These are phyloP conservation scores for Neodon shergylaensis DNA, from an alignment of 2,113 vertebrate species.

Conservation along the genomic window DNA sequence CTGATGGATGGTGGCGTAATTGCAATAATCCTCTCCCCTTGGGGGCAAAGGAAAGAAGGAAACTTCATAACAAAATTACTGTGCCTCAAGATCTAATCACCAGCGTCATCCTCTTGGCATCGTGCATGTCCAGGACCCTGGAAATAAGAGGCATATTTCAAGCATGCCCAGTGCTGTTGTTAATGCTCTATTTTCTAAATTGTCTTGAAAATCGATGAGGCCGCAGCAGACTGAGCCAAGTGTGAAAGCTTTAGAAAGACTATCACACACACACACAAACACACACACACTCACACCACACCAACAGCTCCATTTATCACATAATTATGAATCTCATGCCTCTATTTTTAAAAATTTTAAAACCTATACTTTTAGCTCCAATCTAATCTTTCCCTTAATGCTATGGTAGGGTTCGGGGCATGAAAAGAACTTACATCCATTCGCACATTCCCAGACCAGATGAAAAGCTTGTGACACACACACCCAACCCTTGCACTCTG, in stretches of 20 bases:
- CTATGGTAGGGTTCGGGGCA: background rate
- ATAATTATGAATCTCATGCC: slow-evolving; percentile 4
- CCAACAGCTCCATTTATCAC: background rate
- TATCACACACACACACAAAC: background rate
- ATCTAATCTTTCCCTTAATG: background rate
- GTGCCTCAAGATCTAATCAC: slow-evolving; percentile 81
- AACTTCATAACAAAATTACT: slow-evolving; percentile 73
- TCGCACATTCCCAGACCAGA: background rate
- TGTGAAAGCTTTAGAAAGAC: slow-evolving; percentile 48
- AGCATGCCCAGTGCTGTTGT: slow-evolving; percentile 20
- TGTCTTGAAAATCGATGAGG: slow-evolving; percentile 71
- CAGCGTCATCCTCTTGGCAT: slow-evolving; percentile 82
- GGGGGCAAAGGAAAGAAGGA: slow-evolving; percentile 66
- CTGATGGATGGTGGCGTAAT: slow-evolving; percentile 58
- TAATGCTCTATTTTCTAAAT: slow-evolving; percentile 66
- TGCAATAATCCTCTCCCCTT: slow-evolving; percentile 77
- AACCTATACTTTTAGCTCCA: background rate
- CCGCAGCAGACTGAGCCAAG: slow-evolving; percentile 24
- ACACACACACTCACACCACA: background rate
- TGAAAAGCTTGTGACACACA: background rate
- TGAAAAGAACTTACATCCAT: background rate
- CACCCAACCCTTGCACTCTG: background rate
- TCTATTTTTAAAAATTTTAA: background rate
- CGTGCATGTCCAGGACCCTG: slow-evolving; percentile 82
- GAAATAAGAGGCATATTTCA: slow-evolving; percentile 76